A percentile compares a stretch with the other conserved stretches of the same genome.
phyloP scores from a whole-genome alignment of 2,113 vertebrate species.

The Dermatemys mawii region DNA sequence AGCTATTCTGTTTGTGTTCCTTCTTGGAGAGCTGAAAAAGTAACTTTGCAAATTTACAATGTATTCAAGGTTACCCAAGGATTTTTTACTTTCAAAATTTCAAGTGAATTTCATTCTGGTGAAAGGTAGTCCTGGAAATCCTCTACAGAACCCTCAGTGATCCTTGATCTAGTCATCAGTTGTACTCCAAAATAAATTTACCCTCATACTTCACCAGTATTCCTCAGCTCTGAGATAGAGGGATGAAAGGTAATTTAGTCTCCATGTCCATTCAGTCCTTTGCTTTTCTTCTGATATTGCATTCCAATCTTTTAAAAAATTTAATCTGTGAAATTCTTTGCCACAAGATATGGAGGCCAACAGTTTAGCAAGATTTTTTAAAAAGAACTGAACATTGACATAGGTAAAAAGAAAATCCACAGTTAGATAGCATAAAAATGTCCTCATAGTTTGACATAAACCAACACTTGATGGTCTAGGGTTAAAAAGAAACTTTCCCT shows the following conservation, averaged over 20 bases:
- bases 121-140: background rate
- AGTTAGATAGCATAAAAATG: background rate
- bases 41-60: background rate
- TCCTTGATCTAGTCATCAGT: background rate
- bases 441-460: background rate
- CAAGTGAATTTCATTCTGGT: background rate
- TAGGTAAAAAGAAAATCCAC: background rate
- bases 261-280: background rate
- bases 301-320: background rate
- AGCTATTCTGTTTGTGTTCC: background rate
- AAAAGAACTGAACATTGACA: background rate
- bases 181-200: background rate
- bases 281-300: background rate
- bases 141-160: background rate
- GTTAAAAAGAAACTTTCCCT: background rate
- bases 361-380: background rate
- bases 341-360: background rate
- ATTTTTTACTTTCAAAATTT: background rate
- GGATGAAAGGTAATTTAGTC: background rate
- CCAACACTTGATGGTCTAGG: background rate
- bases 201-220: background rate
- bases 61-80: background rate
- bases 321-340: background rate
- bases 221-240: background rate
- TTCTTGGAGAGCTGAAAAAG: background rate